A percentile compares a stretch with the other conserved stretches of the same genome.
phyloP scores from a whole-genome alignment of 1,140 invertebrate species.

The Zaprionus nigranus region DNA sequence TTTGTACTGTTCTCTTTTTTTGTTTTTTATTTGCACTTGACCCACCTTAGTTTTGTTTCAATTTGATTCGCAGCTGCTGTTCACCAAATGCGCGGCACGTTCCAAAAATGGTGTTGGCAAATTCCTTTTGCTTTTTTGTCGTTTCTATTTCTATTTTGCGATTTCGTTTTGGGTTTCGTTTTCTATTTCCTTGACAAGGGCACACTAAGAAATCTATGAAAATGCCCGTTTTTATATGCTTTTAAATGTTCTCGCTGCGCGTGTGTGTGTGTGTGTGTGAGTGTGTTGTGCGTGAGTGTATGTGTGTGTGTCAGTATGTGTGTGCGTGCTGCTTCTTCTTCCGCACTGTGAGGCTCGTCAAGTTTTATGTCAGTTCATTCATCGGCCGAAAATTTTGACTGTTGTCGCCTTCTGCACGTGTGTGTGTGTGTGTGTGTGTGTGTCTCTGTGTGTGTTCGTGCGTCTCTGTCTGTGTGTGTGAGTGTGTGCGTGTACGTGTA shows the following conservation, averaged over 20 bases:
- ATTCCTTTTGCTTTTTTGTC: constrained; percentile 45
- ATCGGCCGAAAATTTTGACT: constrained; percentile 63
- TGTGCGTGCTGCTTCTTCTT: constrained; percentile 25
- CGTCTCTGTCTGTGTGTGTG: constrained; percentile 1
- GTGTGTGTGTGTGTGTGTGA: constrained; percentile 19
- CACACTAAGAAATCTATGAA: constrained; percentile 64
- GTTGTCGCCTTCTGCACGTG: constrained; percentile 50
- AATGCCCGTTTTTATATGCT: constrained; percentile 67
- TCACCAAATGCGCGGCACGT: constrained; percentile 74
- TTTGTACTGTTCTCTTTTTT: constrained; percentile 7
- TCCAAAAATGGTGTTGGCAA: constrained; percentile 32
- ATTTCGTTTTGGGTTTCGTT: constrained; percentile 3
- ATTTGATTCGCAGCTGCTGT: constrained; percentile 38
- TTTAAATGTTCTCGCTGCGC: constrained; percentile 57
- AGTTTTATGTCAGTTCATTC: constrained; percentile 74
- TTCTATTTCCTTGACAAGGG: constrained; percentile 50
- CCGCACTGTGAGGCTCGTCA: constrained; percentile 46
- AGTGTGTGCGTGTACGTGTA: constrained; percentile 38
- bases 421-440: constrained; percentile 29
- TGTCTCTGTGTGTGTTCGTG: constrained; percentile 8
- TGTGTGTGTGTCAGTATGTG: constrained; percentile 34
- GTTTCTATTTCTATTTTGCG: constrained; percentile 49
- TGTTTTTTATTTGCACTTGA: constrained; percentile 69
- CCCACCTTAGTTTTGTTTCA: constrained; percentile 70
- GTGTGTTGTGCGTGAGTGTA: constrained; percentile 11